Evolutionary conservation across 1,140 invertebrate species (phyloP), one percentile per base, ranked within the genome.

Genomic region (Ceratitis capitata): DNA sequence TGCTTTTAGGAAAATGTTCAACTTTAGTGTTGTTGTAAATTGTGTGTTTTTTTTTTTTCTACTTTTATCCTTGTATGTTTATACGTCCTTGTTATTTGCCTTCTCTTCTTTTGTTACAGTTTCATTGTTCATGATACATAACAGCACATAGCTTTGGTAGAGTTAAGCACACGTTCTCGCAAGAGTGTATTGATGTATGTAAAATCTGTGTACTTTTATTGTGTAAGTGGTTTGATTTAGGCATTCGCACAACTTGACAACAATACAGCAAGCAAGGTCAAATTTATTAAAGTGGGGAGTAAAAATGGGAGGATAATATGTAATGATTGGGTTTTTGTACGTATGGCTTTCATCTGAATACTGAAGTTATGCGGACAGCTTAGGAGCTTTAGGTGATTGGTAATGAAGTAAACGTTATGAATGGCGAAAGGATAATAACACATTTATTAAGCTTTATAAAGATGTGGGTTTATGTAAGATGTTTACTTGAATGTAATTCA

Each of bases 121-220:
- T 78, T 78, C 45, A 78, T 42, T 45, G 69, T 45, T 45, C 69
- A n/a, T n/a, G n/a, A n/a, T n/a, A n/a, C n/a, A n/a, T n/a, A n/a
- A n/a, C n/a, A 56, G 9, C n/a, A 23, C 51, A 23, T 45, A n/a
- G 19, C 35, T 78, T 78, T 45, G 61, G 14, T 14, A 35, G 39
- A n/a, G 14, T 32, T 35, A 78, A 23, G n/a, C 39, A 14, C 19
- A 78, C 26, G 45, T 56, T 1, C n/a, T n/a, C 29, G 23, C 26
- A 29, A 26, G 26, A 10, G 1, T 14, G 26, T 29, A 61, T 14
- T 9, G 7, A 61, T 29, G 19, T 61, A 32, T 32, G 10, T 61
- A 3, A 1, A 0, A n/a, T n/a, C n/a, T n/a, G n/a, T n/a, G n/a
- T n/a, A n/a, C n/a, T 26, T 23, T 69, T 35, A 32, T 69, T 69